Evolutionary conservation across 2,113 vertebrate species (phyloP).

Genomic region (Grammomys dolichurus): DNA sequence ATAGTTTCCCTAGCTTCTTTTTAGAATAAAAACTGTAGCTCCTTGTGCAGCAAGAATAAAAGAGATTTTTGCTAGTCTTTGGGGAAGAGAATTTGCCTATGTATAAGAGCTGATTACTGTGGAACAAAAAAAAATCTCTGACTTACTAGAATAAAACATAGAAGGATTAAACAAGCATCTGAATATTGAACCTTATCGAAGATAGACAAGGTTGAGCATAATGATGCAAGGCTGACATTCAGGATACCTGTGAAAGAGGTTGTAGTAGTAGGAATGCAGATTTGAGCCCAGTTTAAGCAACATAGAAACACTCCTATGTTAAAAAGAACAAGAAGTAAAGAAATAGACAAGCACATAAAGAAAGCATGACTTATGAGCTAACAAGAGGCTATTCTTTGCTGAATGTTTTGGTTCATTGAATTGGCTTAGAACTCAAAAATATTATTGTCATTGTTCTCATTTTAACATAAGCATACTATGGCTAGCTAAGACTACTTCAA

Average conservation of each 20-base stretch:
- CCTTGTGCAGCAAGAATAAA: not conserved
- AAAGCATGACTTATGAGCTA: not conserved
- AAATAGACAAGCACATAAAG: not conserved
- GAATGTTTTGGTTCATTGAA: not conserved
- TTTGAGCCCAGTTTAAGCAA: not conserved
- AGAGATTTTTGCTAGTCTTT: not conserved
- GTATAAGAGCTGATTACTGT: not conserved
- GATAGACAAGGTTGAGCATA: not conserved
- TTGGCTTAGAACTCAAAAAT: not conserved
- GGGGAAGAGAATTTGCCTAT: not conserved
- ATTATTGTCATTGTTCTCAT: not conserved
- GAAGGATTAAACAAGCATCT: not conserved
- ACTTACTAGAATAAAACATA: not conserved
- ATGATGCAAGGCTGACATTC: not conserved
- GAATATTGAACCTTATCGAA: constrained; percentile 8
- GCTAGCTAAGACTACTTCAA: not conserved
- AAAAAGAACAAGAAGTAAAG: not conserved
- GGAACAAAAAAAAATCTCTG: constrained; percentile 4
- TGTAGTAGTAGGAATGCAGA: not conserved
- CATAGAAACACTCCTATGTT: not conserved
- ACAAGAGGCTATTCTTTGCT: constrained; percentile 17
- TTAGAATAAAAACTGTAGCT: constrained; percentile 24
- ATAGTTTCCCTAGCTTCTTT: not conserved
- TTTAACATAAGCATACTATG: not conserved
- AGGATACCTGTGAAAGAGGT: not conserved